A percentile compares a stretch with the other conserved stretches of the same genome.
Evolutionary conservation across 1,140 invertebrate species (phyloP).

Genomic region (Drosophila obscura): DNA sequence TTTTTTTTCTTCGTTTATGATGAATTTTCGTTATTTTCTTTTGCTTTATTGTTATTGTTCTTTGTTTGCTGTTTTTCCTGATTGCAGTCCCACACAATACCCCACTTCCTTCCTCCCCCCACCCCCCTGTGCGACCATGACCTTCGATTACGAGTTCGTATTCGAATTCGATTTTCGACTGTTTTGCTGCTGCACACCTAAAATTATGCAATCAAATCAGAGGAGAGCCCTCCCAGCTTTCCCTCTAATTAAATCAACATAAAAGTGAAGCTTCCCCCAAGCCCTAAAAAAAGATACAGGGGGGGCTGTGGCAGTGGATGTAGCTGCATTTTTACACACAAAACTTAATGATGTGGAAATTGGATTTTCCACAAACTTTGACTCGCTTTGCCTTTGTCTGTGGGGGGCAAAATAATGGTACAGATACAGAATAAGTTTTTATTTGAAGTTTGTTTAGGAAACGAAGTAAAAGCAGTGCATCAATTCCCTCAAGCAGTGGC

Average conservation of each 20-base stretch:
- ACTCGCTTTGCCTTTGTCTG: too few species aligned
- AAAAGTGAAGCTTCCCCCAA: slow-evolving; percentile 34
- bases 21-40: slow-evolving; percentile 58
- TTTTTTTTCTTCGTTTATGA: slow-evolving; percentile 40
- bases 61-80: slow-evolving; percentile 48
- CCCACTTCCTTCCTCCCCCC: not conserved
- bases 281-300: not conserved
- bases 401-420: not conserved
- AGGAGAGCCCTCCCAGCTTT: slow-evolving; percentile 33
- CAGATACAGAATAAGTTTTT: too few species aligned
- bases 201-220: slow-evolving; percentile 76
- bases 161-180: slow-evolving; percentile 42
- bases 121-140: not conserved
- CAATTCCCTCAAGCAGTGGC: too few species aligned
- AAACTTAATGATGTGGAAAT: slow-evolving; percentile 78
- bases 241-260: slow-evolving; percentile 78
- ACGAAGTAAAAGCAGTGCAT: too few species aligned
- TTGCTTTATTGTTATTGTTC: slow-evolving; percentile 59
- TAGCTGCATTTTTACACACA: slow-evolving; percentile 25
- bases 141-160: too few species aligned
- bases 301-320: not conserved
- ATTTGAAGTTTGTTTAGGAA: too few species aligned
- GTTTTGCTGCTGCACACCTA: slow-evolving; percentile 54
- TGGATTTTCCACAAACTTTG: slow-evolving; percentile 16
- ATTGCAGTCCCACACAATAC: slow-evolving; percentile 18